Conservation (phyloP, 2,888 invertebrate species). For the Drosophila longiperda region DNA sequence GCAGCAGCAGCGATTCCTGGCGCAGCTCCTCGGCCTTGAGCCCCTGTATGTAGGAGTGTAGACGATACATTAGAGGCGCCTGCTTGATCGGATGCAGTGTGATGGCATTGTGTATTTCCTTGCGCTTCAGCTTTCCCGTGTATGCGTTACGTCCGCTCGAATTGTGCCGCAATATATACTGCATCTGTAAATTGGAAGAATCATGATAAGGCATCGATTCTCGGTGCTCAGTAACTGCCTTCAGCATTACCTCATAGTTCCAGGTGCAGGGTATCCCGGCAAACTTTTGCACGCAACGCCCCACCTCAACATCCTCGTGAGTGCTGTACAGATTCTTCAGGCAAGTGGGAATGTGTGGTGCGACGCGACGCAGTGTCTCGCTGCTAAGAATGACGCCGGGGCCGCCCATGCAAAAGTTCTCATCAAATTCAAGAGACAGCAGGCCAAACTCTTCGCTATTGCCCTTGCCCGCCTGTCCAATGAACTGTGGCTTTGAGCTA, state of each 20-base stretch:
- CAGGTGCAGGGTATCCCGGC: slow-evolving; percentile 99
- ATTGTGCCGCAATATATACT: slow-evolving; percentile 98
- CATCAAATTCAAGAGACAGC: slow-evolving; percentile 94
- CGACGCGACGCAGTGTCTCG: slow-evolving; percentile 93
- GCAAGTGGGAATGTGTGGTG: slow-evolving; percentile 96
- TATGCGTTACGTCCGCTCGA: slow-evolving; percentile 95
- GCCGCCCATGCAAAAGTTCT: slow-evolving; percentile 99
- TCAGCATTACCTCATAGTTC: slow-evolving; percentile 92
- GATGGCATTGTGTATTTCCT: slow-evolving; percentile 97
- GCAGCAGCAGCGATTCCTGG: slow-evolving; percentile 90
- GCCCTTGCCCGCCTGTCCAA: slow-evolving; percentile 93
- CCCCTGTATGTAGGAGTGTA: slow-evolving; percentile 95
- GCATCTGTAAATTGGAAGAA: slow-evolving; percentile 90
- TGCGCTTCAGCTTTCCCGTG: slow-evolving; percentile 93
- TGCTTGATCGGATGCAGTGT: slow-evolving; percentile 98
- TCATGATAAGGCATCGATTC: neutral
- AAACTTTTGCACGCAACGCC: slow-evolving; percentile 96
- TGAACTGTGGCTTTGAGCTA: slow-evolving; percentile 94
- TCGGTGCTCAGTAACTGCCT: neutral
- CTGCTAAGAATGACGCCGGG: slow-evolving; percentile 97
- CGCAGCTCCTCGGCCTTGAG: slow-evolving; percentile 91
- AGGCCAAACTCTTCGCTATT: slow-evolving; percentile 95
- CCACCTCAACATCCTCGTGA: slow-evolving; percentile 99
- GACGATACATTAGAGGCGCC: slow-evolving; percentile 93
- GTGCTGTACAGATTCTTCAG: slow-evolving; percentile 96